phyloP scores from a whole-genome alignment of 1,140 invertebrate species.

The Drosophila setifemur region DNA sequence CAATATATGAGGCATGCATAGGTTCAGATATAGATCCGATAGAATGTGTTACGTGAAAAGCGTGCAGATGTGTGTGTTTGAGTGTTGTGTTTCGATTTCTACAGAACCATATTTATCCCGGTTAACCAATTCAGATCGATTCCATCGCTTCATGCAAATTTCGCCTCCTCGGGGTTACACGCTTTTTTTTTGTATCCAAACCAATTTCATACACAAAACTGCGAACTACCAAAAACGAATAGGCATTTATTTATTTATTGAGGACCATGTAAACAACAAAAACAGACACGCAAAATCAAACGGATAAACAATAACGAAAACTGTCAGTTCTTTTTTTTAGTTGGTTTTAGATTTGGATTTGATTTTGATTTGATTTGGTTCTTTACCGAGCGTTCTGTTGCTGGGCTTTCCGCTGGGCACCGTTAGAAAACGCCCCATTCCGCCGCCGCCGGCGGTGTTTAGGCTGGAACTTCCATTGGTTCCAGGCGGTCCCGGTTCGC shows the following conservation, averaged over 20 bases:
- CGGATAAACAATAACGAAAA: slow-evolving; percentile 43
- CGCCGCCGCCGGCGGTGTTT: slow-evolving; percentile 39
- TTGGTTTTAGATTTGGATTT: not conserved
- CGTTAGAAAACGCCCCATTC: slow-evolving; percentile 77
- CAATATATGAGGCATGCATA: slow-evolving; percentile 44
- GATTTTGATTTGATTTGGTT: slow-evolving; percentile 28
- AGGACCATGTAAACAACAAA: slow-evolving; percentile 28
- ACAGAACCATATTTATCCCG: slow-evolving; percentile 27
- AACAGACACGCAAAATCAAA: slow-evolving; percentile 51
- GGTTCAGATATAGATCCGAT: not conserved
- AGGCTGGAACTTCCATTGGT: slow-evolving; percentile 57
- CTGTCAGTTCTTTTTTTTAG: slow-evolving; percentile 15
- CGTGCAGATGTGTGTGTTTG: slow-evolving; percentile 41
- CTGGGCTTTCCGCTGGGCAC: slow-evolving; percentile 76
- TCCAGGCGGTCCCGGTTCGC: slow-evolving; percentile 71
- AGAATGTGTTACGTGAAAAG: slow-evolving; percentile 19
- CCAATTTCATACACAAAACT: slow-evolving; percentile 19
- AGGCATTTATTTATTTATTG: slow-evolving; percentile 23
- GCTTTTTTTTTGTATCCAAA: not conserved
- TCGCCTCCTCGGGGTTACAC: not conserved
- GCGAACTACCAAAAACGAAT: slow-evolving; percentile 48
- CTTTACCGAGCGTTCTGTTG: slow-evolving; percentile 65
- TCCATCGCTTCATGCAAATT: slow-evolving; percentile 38
- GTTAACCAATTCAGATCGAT: slow-evolving; percentile 2
- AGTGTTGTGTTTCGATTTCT: not conserved